phyloP scores from a whole-genome alignment of 2,888 invertebrate species.

The Agonopterix arenella region DNA sequence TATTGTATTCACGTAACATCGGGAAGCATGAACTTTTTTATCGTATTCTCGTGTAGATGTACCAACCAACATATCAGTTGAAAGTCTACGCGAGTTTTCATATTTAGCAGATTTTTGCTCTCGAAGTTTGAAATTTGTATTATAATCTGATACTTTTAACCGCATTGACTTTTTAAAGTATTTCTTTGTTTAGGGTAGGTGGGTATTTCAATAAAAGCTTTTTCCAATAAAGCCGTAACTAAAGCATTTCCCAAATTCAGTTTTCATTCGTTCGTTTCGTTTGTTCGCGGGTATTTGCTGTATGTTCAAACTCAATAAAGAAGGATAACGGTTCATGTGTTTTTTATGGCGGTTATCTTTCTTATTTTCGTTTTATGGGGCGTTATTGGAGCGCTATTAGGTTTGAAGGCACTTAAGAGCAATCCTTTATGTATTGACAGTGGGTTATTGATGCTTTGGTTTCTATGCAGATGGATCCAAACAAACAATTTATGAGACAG shows the following conservation, averaged over 20 bases:
- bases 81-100: too few relatives aligned
- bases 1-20: background rate
- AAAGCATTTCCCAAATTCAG: slow-evolving; percentile 1
- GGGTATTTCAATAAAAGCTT: slow-evolving; percentile 15
- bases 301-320: slow-evolving; percentile 20
- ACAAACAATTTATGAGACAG: background rate
- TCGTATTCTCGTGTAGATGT: background rate
- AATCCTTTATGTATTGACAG: slow-evolving; percentile 15
- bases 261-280: slow-evolving; percentile 5
- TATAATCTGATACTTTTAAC: too few relatives aligned
- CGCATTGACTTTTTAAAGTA: too few relatives aligned
- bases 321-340: slow-evolving; percentile 33
- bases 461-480: slow-evolving; percentile 4
- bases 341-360: slow-evolving; percentile 40
- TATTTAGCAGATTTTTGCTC: too few relatives aligned
- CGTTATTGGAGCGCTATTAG: slow-evolving; percentile 29
- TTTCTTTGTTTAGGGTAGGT: too few relatives aligned
- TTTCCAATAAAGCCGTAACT: slow-evolving; percentile 10
- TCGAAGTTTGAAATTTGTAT: too few relatives aligned
- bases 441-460: slow-evolving; percentile 4
- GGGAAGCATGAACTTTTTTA: background rate
- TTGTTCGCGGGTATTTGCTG: background rate
- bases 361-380: slow-evolving; percentile 35
- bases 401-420: slow-evolving; percentile 26
- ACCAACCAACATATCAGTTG: too few relatives aligned